A percentile compares a stretch with the other conserved stretches of the same genome.
Evolutionary conservation across 2,113 vertebrate species (phyloP).

Genomic region (Leucoraja erinaceus): DNA sequence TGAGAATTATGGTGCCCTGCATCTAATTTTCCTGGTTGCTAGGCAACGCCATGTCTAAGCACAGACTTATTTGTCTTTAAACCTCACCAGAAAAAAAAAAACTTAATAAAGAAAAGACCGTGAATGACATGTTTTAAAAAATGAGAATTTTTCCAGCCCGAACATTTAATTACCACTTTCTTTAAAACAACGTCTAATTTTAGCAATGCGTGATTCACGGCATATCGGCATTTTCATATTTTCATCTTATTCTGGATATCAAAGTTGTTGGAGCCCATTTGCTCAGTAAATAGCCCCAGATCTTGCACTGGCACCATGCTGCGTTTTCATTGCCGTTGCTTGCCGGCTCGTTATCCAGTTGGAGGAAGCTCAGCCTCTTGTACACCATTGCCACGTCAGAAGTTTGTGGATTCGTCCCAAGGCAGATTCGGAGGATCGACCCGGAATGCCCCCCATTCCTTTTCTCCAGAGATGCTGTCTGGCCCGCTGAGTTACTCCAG

Average conservation of each 20-base stretch:
- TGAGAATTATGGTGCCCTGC: neutral
- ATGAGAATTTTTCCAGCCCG: neutral
- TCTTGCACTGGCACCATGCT: neutral
- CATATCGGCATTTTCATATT: neutral
- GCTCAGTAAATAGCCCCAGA: neutral
- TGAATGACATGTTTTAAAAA: constrained; percentile 12
- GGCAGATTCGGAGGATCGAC: too few species aligned
- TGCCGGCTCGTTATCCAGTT: too few species aligned
- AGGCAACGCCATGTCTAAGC: constrained; percentile 21
- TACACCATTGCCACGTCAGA: too few species aligned
- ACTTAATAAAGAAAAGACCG: constrained; percentile 1
- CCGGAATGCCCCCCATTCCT: too few species aligned
- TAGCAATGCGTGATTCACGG: neutral
- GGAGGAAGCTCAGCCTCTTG: too few species aligned
- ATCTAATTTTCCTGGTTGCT: constrained; percentile 27
- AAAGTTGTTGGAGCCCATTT: neutral
- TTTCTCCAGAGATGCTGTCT: too few species aligned
- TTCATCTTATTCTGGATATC: neutral
- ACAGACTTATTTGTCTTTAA: neutral
- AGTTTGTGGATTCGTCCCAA: too few species aligned
- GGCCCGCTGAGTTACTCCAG: too few species aligned
- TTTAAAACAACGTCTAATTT: neutral
- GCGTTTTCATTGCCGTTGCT: too few species aligned
- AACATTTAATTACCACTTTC: neutral
- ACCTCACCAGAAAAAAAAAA: neutral